phyloP scores from a whole-genome alignment of 2,797 vertebrate species.

The Crenichthys baileyi region DNA sequence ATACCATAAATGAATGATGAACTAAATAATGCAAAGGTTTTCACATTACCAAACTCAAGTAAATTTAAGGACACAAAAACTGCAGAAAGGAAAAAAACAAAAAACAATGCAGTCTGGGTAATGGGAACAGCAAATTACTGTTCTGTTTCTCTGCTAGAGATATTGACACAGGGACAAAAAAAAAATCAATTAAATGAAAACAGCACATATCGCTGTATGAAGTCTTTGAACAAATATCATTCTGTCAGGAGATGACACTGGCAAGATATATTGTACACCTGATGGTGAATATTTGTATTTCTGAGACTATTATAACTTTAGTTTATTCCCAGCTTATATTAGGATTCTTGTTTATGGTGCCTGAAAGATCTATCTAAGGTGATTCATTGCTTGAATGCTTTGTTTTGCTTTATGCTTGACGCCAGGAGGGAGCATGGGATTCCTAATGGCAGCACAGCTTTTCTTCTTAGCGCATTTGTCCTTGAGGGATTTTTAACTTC shows the following conservation, averaged over 20 bases:
- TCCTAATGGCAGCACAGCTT: conserved; percentile 69
- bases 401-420: conserved; percentile 70
- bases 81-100: conserved; percentile 4
- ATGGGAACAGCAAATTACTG: conserved; percentile 58
- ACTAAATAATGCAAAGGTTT: conserved; percentile 36
- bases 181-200: conserved; percentile 72
- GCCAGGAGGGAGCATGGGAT: conserved; percentile 53
- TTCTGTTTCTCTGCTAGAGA: conserved; percentile 49
- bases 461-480: conserved; percentile 72
- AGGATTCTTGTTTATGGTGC: conserved; percentile 72
- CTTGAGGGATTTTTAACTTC: conserved; percentile 75
- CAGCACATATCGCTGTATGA: conserved; percentile 47
- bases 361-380: conserved; percentile 70
- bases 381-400: conserved; percentile 75
- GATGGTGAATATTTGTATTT: conserved; percentile 76
- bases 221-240: conserved; percentile 63
- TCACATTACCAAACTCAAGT: conserved; percentile 26
- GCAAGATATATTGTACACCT: conserved; percentile 56
- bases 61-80: conserved; percentile 20
- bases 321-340: conserved; percentile 63
- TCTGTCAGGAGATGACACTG: conserved; percentile 57
- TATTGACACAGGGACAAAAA: conserved; percentile 62
- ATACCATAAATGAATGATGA: conserved; percentile 25
- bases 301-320: conserved; percentile 67
- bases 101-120: conserved; percentile 34